Evolutionary conservation across 2,113 vertebrate species (phyloP), one percentile per base, ranked within the genome.

Genomic region (Egretta garzetta): DNA sequence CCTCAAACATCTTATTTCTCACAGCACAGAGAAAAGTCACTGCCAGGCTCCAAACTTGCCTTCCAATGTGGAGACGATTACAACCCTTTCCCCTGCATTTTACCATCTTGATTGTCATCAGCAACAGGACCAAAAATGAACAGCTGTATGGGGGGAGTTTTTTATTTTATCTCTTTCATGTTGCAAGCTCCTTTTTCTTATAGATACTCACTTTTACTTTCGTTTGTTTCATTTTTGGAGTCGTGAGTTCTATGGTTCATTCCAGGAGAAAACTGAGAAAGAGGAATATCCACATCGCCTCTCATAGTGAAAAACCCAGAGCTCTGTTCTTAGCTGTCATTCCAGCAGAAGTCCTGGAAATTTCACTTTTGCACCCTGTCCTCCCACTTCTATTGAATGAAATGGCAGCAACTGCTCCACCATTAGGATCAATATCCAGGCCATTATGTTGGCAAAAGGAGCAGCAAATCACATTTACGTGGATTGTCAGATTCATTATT

Each of bases 401-500:
- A 98, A 98, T 96, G 98, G 98, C 97, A 98, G 98, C 97, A 97
- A 98, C 97, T 88, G 97, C 98, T 98, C 97, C 91, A 88, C 98
- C 98, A 98, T 98, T 98, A 99, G 98, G 99, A 99, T 99, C 99
- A 98, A 99, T 99, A 99, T 98, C 95, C 94, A 93, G 68, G 97
- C 98, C 98, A 99, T 99, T 99, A 99, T 98, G 98, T 98, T 97
- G 96, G 98, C 98, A 98, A 99, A 98, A 98, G 98, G 97, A 97
- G 97, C 98, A 98, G 98, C 98, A 99, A 99, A 99, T 99, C 99
- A 98, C 98, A 99, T 99, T 99, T 98, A 98, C 97, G 97, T 98
- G 98, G 98, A 98, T 98, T 99, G 99, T 99, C 99, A 99, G 98
- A 80, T 98, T 99, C 98, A 99, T 99, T 99, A 99, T 99, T 98